Base-by-base conservation (phyloP, 2,888 invertebrate species). In the Unio delphinus region DNA sequence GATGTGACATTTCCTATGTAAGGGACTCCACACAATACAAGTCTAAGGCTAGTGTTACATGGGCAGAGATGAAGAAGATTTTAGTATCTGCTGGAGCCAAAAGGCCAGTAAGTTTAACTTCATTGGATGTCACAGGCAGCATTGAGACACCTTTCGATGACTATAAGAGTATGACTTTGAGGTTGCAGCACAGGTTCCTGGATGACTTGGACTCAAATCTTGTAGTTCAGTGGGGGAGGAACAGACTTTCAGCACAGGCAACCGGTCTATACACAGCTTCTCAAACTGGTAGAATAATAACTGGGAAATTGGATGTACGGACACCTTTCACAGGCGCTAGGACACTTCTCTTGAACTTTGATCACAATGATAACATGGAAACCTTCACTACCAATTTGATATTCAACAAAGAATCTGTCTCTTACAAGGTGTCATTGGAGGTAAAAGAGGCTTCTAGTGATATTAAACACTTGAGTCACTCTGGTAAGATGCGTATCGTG, bases 61-160 rank as follows among this genome's bases (percentile, higher is more conserved):
- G 77, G 75, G 78, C 69, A 26, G 75, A 74, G 57, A 74, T 72
- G 3, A 74, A 78, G 61, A 80, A 78, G 57, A 65, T 78, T n/a
- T 63, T 76, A 11, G 68, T 77, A 1, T 68, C 76, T n/a, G 70
- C 69, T 8, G 70, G 69, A n/a, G 70, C 79, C 3, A 78, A 77
- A 61, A 70, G 70, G n/a, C 80, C 80, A 23, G n/a, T 79, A 20
- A 70, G 68, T 26, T 45, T 67, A 3, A 65, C 72, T 28, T 75
- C 70, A 59, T 55, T 79, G 1, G 73, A 78, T 55, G 63, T 80
- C n/a, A 72, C 66, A 34, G 68, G 79, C 18, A 69, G 67, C 2
- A 66, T 80, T 28, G 69, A 28, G 61, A 82, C 82, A n/a, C 80
- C 82, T 61, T 74, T 75, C 55, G 64, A 73, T 20, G 54, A 67